A percentile compares a stretch with the other conserved stretches of the same genome.
phyloP scores from a whole-genome alignment of 1,140 invertebrate species.

The Eriosoma lanigerum region DNA sequence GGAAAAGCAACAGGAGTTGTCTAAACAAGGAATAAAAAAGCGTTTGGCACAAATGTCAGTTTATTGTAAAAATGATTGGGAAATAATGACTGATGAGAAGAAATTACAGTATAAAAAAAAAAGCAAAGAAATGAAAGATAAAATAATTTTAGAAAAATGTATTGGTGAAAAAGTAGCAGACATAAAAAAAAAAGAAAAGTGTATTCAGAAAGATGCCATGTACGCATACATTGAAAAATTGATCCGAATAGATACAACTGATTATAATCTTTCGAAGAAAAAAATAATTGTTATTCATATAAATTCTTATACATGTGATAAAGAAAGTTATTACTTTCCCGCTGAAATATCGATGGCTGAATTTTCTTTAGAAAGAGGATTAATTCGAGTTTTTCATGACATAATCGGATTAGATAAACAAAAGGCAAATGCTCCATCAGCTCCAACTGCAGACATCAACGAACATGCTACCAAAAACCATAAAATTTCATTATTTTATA shows the following conservation, averaged over 20 bases:
- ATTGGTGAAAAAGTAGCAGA: conserved; percentile 24
- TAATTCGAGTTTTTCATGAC: conserved; percentile 18
- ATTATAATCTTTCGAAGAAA: conserved; percentile 1
- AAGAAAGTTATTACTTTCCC: conserved; percentile 29
- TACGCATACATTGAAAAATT: conserved; percentile 23
- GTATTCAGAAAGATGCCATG: neutral
- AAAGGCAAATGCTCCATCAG: too few species aligned
- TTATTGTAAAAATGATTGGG: conserved; percentile 27
- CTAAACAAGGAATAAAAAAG: too few species aligned
- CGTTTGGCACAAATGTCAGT: too few species aligned
- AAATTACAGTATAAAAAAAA: neutral
- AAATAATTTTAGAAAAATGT: neutral
- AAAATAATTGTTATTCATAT: conserved; percentile 38
- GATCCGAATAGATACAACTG: neutral
- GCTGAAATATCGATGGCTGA: too few species aligned
- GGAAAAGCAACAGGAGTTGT: too few species aligned
- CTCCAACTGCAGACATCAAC: conserved; percentile 28
- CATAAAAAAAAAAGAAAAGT: neutral
- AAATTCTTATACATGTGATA: conserved; percentile 19
- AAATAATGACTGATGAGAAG: conserved; percentile 10
- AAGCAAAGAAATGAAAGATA: neutral
- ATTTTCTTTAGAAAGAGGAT: conserved; percentile 25
- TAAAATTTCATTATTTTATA: neutral
- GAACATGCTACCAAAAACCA: conserved; percentile 15
- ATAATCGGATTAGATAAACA: conserved; percentile 30